phyloP scores from a whole-genome alignment of 2,113 vertebrate species.

The Laticauda laticaudata region DNA sequence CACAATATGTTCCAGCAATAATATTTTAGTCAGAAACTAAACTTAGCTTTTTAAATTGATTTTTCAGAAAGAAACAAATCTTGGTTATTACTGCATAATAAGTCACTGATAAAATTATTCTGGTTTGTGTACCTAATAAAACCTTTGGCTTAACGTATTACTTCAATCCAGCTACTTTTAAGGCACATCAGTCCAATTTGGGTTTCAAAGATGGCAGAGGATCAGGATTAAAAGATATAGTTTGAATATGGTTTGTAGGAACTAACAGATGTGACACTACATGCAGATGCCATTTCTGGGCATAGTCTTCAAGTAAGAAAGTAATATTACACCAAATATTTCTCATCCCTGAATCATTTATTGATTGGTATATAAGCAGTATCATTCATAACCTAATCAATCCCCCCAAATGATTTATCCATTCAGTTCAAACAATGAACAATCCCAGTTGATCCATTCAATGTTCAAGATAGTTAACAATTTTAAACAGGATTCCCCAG shows the following conservation, averaged over 20 bases:
- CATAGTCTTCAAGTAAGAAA: background rate
- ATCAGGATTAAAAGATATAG: background rate
- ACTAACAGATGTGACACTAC: background rate
- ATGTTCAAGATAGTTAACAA: background rate
- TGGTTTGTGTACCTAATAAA: background rate
- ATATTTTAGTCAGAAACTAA: background rate
- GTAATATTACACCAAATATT: background rate
- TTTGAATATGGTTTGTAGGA: background rate
- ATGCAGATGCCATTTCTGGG: background rate
- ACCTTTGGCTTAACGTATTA: background rate
- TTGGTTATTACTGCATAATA: background rate
- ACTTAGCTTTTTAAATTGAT: background rate
- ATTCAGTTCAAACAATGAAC: background rate
- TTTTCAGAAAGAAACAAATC: background rate
- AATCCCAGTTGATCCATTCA: background rate
- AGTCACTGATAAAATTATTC: background rate
- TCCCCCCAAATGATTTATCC: background rate
- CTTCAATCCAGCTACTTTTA: background rate
- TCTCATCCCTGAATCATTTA: constrained; percentile 15
- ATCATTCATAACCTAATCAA: background rate
- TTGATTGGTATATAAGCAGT: constrained; percentile 19
- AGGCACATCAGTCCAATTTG: background rate
- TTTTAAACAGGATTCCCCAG: background rate
- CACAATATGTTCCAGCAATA: background rate
- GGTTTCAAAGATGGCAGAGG: background rate